Conservation (phyloP, 2,888 invertebrate species). For the Coelinius sp. region DNA sequence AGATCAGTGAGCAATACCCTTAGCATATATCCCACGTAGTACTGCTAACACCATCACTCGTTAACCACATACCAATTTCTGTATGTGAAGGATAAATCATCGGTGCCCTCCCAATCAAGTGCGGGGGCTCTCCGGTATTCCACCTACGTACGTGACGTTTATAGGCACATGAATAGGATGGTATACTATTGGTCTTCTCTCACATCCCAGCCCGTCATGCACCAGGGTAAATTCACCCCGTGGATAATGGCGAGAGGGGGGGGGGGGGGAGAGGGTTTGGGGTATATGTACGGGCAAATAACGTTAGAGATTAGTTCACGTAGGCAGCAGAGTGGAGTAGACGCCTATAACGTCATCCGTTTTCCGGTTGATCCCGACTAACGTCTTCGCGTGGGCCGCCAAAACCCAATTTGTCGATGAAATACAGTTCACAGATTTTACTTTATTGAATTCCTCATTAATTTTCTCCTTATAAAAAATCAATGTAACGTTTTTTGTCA, state of each 20-base stretch:
- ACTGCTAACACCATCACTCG: background rate
- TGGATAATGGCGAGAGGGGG: background rate
- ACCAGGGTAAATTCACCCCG: constrained; percentile 2
- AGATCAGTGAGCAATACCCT: no score
- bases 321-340: background rate
- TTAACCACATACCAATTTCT: constrained; percentile 8
- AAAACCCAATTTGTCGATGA: constrained; percentile 6
- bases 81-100: constrained; percentile 20
- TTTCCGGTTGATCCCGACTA: constrained; percentile 4
- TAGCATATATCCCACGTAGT: background rate
- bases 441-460: background rate
- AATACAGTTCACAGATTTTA: background rate
- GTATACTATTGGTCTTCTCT: background rate
- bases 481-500: no score
- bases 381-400: background rate
- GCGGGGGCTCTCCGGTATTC: background rate
- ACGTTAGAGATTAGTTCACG: constrained; percentile 13
- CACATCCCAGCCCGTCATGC: constrained; percentile 2
- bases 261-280: no score
- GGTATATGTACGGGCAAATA: constrained; percentile 13
- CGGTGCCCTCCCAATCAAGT: constrained; percentile 19
- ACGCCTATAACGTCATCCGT: background rate
- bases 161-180: background rate
- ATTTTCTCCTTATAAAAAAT: no score
- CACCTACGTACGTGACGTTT: constrained; percentile 15